Evolutionary conservation across 2,797 vertebrate species (phyloP).

Genomic region (Gambelia wislizenii): DNA sequence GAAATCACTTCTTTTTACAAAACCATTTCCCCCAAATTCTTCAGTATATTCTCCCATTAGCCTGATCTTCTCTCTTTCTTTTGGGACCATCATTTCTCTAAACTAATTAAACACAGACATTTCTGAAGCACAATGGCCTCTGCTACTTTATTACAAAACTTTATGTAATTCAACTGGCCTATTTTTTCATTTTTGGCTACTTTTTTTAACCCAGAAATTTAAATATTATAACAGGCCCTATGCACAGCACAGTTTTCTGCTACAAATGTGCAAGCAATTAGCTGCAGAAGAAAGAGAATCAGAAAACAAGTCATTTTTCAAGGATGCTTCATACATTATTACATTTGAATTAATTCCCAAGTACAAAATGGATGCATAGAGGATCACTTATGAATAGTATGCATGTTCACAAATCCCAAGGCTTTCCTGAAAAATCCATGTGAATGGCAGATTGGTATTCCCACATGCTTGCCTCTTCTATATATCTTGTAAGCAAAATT

Average conservation of each 20-base stretch:
- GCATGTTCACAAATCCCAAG: background rate
- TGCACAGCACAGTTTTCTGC: conserved; percentile 9
- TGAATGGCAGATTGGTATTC: background rate
- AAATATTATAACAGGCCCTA: conserved; percentile 36
- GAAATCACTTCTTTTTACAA: background rate
- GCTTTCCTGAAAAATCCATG: conserved; percentile 22
- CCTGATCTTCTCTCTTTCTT: conserved; percentile 37
- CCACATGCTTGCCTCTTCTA: background rate
- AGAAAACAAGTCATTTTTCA: conserved; percentile 18
- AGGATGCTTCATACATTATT: conserved; percentile 4
- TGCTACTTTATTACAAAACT: conserved; percentile 42
- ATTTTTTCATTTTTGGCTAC: conserved; percentile 24
- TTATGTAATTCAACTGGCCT: conserved; percentile 27
- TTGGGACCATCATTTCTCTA: conserved; percentile 41
- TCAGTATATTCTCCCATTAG: conserved; percentile 15
- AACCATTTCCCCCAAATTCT: background rate
- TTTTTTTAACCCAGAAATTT: conserved; percentile 21
- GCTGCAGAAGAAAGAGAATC: conserved; percentile 28
- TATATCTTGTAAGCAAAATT: background rate
- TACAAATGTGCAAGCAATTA: conserved; percentile 30
- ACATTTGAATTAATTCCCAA: conserved; percentile 19
- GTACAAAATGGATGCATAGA: conserved; percentile 4
- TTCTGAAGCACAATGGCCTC: conserved; percentile 40
- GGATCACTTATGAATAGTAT: background rate
- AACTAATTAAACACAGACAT: conserved; percentile 41